Evolutionary conservation across 2,888 invertebrate species (phyloP).

Genomic region (Agrochola lota): DNA sequence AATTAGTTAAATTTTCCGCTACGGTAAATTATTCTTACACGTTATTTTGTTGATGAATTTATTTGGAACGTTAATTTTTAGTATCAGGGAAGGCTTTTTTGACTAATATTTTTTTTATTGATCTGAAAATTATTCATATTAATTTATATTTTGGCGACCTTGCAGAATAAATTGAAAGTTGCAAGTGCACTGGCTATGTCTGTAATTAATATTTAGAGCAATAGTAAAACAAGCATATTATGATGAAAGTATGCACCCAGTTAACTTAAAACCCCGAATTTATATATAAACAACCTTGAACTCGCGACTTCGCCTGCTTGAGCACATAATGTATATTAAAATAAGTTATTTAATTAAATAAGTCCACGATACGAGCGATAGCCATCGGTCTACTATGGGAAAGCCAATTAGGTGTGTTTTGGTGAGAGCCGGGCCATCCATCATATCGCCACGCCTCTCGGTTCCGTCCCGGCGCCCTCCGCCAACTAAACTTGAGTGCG

Average conservation of each 20-base stretch:
- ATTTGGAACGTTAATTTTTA: conserved; percentile 27
- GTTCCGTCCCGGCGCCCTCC: conserved; percentile 78
- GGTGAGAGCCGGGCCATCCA: conserved; percentile 84
- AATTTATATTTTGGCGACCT: neutral
- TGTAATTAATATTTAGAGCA: neutral
- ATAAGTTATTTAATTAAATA: conserved; percentile 67
- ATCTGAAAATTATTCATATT: conserved; percentile 20
- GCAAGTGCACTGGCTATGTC: neutral
- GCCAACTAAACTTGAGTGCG: conserved; percentile 65
- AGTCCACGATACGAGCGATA: conserved; percentile 70
- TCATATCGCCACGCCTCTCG: conserved; percentile 83
- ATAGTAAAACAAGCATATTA: neutral
- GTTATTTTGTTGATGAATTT: conserved; percentile 32
- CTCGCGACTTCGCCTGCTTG: conserved; percentile 26
- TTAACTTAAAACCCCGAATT: neutral
- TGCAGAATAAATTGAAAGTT: neutral
- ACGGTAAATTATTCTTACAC: conserved; percentile 51
- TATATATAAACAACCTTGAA: conserved; percentile 41
- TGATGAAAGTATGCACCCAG: conserved; percentile 4
- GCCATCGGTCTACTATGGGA: conserved; percentile 80
- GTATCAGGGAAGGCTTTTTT: conserved; percentile 2
- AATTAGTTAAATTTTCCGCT: conserved; percentile 43
- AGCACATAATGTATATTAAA: conserved; percentile 56
- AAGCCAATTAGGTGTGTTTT: conserved; percentile 88
- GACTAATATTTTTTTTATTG: neutral